A percentile compares a stretch with the other conserved stretches of the same genome.
Evolutionary conservation across 1,140 invertebrate genomes (phyloP).

Genomic region (Drosophila nigrodunni): DNA sequence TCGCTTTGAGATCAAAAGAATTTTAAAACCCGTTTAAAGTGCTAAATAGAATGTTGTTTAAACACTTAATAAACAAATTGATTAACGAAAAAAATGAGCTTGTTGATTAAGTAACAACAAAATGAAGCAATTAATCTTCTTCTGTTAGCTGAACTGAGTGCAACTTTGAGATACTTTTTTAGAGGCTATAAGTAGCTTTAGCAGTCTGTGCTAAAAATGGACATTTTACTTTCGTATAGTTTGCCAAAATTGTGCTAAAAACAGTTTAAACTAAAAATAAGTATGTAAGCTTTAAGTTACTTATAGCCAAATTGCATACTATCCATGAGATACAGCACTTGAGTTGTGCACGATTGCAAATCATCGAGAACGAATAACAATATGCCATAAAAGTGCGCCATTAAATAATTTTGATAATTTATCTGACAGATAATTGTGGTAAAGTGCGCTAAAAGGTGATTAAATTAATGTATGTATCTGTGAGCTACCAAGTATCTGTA

Average conservation of each 20-base stretch:
- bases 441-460: slow-evolving; percentile 31
- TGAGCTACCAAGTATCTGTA: slow-evolving; percentile 3
- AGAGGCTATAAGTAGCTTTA: neutral
- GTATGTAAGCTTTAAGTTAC: slow-evolving; percentile 29
- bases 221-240: slow-evolving; percentile 2
- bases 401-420: slow-evolving; percentile 66
- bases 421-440: slow-evolving; percentile 66
- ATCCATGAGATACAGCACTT: slow-evolving; percentile 12
- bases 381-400: slow-evolving; percentile 35
- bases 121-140: neutral
- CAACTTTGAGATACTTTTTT: neutral
- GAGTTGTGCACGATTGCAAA: slow-evolving; percentile 32
- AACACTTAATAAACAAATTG: too few relatives aligned
- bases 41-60: too few relatives aligned
- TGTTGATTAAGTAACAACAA: neutral
- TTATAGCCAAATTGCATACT: slow-evolving; percentile 52
- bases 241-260: slow-evolving; percentile 52
- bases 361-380: slow-evolving; percentile 13
- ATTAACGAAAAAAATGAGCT: too few relatives aligned
- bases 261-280: slow-evolving; percentile 48
- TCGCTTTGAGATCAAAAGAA: too few relatives aligned
- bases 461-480: slow-evolving; percentile 53
- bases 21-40: too few relatives aligned
- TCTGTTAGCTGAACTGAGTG: neutral
- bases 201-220: slow-evolving; percentile 36